phyloP scores from a whole-genome alignment of 1,140 invertebrate species.

The Drosophila sulfurigaster region DNA sequence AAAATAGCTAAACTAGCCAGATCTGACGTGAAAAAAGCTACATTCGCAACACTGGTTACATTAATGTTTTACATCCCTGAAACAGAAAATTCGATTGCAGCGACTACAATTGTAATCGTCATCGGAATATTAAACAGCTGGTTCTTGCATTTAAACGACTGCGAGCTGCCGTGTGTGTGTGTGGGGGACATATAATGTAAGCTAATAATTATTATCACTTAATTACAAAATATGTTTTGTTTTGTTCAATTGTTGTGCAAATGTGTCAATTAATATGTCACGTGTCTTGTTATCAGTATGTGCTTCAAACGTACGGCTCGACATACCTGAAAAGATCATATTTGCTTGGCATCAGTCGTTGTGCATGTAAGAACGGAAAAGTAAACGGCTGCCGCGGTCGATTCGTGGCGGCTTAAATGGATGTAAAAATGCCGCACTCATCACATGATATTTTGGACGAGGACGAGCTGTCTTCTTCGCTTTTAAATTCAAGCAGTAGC shows the following conservation, averaged over 20 bases:
- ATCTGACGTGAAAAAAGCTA: too few relatives aligned
- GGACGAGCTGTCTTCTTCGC: slow-evolving; percentile 53
- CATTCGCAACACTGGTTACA: too few relatives aligned
- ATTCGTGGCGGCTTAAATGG: neutral
- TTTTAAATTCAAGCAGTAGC: slow-evolving; percentile 26
- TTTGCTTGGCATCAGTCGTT: neutral
- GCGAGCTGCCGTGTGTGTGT: too few relatives aligned
- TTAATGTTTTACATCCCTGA: too few relatives aligned
- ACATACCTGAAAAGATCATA: neutral
- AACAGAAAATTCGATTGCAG: too few relatives aligned
- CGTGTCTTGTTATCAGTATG: neutral
- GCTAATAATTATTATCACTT: neutral
- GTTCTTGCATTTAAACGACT: too few relatives aligned
- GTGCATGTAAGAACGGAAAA: slow-evolving; percentile 7
- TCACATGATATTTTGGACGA: slow-evolving; percentile 9
- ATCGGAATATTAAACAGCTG: too few relatives aligned
- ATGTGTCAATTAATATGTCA: neutral
- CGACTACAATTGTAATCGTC: too few relatives aligned
- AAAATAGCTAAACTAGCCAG: too few relatives aligned
- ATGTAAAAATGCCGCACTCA: slow-evolving; percentile 21
- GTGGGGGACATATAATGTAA: neutral
- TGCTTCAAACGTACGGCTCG: neutral
- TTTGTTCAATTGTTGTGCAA: neutral
- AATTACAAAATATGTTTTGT: neutral
- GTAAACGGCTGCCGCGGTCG: slow-evolving; percentile 1